Evolutionary conservation across 2,888 invertebrate genomes (phyloP).

Genomic region (Dermolepida albohirtum): DNA sequence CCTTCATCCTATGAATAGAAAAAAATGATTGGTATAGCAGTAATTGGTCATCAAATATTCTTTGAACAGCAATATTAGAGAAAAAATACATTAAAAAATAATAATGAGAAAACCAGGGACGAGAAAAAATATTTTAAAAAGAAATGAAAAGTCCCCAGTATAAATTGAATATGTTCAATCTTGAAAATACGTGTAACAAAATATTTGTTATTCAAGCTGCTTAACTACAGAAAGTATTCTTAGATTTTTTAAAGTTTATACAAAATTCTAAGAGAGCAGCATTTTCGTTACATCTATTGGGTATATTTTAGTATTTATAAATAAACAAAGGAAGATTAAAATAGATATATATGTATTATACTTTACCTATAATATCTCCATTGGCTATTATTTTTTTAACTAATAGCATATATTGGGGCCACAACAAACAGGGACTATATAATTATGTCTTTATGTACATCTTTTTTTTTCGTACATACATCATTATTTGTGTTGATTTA

Average conservation of each 20-base stretch:
- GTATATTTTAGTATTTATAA: conserved; percentile 29
- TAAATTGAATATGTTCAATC: no score
- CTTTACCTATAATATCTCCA: conserved; percentile 42
- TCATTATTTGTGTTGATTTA: conserved; percentile 29
- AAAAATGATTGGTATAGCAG: neutral
- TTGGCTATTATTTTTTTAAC: conserved; percentile 28
- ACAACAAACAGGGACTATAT: conserved; percentile 36
- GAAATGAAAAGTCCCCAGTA: no score
- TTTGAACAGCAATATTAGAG: conserved; percentile 4
- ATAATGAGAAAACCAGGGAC: conserved; percentile 2
- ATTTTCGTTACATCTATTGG: conserved; percentile 1
- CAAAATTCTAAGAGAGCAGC: no score
- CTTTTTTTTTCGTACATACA: conserved; percentile 20
- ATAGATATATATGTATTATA: conserved; percentile 35
- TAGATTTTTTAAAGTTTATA: no score
- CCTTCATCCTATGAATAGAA: conserved; percentile 37
- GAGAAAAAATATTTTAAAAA: no score
- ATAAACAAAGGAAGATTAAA: conserved; percentile 36
- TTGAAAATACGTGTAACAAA: no score
- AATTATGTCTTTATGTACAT: conserved; percentile 20
- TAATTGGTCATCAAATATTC: neutral
- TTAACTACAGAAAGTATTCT: no score
- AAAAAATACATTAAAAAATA: conserved; percentile 17
- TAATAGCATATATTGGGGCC: conserved; percentile 40
- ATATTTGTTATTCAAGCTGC: no score